Conservation (phyloP, 2,797 vertebrate species). For the Pseudochirops corinnae region DNA sequence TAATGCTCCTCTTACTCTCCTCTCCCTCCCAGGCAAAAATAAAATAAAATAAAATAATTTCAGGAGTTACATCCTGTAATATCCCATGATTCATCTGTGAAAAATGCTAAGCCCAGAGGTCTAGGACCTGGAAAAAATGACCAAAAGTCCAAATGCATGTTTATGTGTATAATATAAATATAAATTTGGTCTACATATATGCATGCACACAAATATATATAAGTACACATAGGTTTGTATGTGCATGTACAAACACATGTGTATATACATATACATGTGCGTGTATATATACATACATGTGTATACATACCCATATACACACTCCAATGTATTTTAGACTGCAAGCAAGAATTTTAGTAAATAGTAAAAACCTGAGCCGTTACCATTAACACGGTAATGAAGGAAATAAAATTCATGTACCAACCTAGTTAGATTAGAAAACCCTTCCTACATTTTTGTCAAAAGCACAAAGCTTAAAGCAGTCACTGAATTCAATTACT, state of each 20-base stretch:
- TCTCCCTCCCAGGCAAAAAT: not conserved
- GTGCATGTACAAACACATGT: too few species aligned
- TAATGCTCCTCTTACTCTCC: not conserved
- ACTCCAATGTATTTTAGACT: not conserved
- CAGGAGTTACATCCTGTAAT: not conserved
- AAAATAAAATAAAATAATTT: not conserved
- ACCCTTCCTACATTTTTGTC: conserved; percentile 22
- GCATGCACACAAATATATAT: too few species aligned
- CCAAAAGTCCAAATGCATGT: not conserved
- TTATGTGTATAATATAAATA: not conserved
- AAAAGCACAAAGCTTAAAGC: conserved; percentile 11
- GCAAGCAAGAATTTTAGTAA: conserved; percentile 9
- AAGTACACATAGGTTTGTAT: too few species aligned
- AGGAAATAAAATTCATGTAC: conserved; percentile 6
- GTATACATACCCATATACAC: not conserved
- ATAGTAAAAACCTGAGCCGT: conserved; percentile 18
- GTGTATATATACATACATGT: too few species aligned
- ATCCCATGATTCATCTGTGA: not conserved
- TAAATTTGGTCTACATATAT: too few species aligned
- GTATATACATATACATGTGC: too few species aligned
- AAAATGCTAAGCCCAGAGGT: not conserved
- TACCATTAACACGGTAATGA: not conserved
- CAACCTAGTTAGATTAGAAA: not conserved
- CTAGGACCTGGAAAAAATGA: not conserved
- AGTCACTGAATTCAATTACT: not conserved